Evolutionary conservation across 2,888 invertebrate species (phyloP), one percentile per base, ranked within the genome.

Genomic region (Harpalus rubripes): DNA sequence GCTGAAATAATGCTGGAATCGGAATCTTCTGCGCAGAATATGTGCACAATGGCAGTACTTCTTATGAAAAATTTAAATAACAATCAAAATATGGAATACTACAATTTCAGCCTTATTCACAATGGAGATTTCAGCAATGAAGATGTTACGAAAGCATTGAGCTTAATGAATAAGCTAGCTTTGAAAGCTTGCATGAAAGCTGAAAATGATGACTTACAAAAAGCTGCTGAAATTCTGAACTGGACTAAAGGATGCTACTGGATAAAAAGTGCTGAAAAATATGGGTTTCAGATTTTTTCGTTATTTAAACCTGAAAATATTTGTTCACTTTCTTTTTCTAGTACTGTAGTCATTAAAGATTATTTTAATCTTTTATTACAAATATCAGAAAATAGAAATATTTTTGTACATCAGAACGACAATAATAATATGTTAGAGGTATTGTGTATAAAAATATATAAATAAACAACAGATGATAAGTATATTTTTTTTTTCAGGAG

Each of bases 1-100:
- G 88, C 88, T 3, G 86, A 87, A 84, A 84, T 87, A 72, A 85
- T 89, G 1, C 86, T 87, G 61, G 74, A 84, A 22, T 86, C 86
- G 44, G 86, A 88, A 16, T 85, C 86, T 10, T 76, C 86, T 68
- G 68, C 87, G 0, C 81, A 86, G 78, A 85, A 87, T 82, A 85
- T 89, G 22, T 89, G 88, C 81, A 63, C 87, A 16, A 86, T 88
- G 56, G 88, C 88, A 7, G 81, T 87, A 15, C 86, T 89, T 32
- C 86, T 89, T 59, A 79, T 90, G 72, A 87, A 88, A 85, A 87
- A 87, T 84, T 74, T 88, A 26, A 59, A 59, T 1, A 83, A 15
- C 8, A 58, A 32, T 16, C 26, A 78, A 15, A 56, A 0, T 26
- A 0, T 4, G 1, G 8, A 58, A 7, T 39, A 78, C 10, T 7